Evolutionary conservation across 2,113 vertebrate genomes (phyloP), one percentile per base, ranked within the genome.

Genomic region (Trogon surrucura): DNA sequence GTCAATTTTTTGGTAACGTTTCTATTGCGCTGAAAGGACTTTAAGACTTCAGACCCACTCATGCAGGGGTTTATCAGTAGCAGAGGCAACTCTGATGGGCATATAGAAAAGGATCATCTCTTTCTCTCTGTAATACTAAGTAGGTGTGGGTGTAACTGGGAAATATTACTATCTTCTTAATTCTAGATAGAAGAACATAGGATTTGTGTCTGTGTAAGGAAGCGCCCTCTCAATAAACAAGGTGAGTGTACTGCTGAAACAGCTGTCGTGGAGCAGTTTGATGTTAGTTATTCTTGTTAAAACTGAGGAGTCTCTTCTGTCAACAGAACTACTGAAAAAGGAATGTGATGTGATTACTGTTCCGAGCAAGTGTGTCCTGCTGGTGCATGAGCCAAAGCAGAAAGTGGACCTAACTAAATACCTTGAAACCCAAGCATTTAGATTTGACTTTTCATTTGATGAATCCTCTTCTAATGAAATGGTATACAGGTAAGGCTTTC

Each of bases 331-430:
- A 34, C 95, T 85, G 34, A 99, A 96, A 96, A 99, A 99, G 96
- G 99, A 99, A 97, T 98, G 99, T 32, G 99, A 99, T 87, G 99
- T 99, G 85, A 98, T 99, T 77, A 99, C 99, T n/a, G 91, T 99
- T 80, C 98, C 98, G 4, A 99, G 98, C 88, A 99, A 98, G 58
- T 98, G 98, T 79, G 69, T 96, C 38, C 95, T 99, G 66, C 89
- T 99, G 30, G 98, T 99, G 41, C 99, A 99, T 20, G 99, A 99
- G 85, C 99, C 99, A 56, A 99, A 99, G 94, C 98, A 99, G 77
- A 99, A 99, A 95, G 99, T 99, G 94, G 99, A 99, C 92, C 98
- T 99, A 51, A 99, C 99, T 21, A 99, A 99, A 96, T 99, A 99
- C 91, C 97, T 99, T 75, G 99, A 99, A 61, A 99, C 99, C 89